Conservation (phyloP, 2,113 vertebrate species). For the Varanus salvator region DNA sequence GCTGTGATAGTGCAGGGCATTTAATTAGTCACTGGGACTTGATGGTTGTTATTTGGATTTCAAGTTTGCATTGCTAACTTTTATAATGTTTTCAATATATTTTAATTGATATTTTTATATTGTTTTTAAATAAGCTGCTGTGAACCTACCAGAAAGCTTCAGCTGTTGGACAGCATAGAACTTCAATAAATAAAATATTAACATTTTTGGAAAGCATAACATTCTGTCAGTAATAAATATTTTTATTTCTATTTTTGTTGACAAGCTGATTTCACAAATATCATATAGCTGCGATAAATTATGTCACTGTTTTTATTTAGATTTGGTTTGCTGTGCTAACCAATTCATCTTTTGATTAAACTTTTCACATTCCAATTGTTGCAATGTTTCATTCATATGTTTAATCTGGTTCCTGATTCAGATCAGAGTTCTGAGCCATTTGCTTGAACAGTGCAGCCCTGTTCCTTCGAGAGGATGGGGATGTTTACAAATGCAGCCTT, state of each 20-base stretch:
- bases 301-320: background rate
- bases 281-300: background rate
- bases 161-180: too few relatives aligned
- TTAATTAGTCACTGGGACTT: too few relatives aligned
- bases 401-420: background rate
- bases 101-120: too few relatives aligned
- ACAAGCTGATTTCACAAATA: background rate
- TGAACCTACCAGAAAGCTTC: too few relatives aligned
- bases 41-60: too few relatives aligned
- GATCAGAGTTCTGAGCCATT: background rate
- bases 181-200: background rate
- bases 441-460: background rate
- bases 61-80: too few relatives aligned
- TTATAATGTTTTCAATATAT: too few relatives aligned
- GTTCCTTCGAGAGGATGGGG: background rate
- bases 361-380: background rate
- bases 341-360: background rate
- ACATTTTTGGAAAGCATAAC: background rate
- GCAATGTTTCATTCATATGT: background rate
- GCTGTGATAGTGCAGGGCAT: too few relatives aligned
- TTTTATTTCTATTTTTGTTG: background rate
- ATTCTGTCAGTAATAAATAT: background rate
- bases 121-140: too few relatives aligned
- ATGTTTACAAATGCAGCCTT: background rate
- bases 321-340: background rate